Conservation (phyloP, 1,140 invertebrate genomes). For the Psix sp. region DNA sequence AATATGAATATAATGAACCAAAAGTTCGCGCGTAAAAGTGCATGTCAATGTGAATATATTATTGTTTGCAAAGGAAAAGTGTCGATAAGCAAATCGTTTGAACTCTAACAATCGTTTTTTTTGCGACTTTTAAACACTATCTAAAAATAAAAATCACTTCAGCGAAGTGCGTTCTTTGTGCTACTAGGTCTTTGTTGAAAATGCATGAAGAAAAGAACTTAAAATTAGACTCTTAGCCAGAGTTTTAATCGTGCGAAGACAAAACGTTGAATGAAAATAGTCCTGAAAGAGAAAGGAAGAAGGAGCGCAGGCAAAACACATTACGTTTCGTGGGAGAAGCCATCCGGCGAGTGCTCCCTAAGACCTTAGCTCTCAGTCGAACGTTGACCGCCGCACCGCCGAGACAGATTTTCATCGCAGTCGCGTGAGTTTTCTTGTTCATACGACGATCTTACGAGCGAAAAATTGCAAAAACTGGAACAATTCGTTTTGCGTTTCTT, state of each 20-base stretch:
- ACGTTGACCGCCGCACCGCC: constrained; percentile 32
- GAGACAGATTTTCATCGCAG: constrained; percentile 12
- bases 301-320: constrained; percentile 24
- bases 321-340: constrained; percentile 41
- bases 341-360: constrained; percentile 16
- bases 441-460: not conserved
- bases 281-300: constrained; percentile 48
- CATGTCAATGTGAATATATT: too few relatives aligned
- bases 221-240: not conserved
- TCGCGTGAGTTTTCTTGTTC: too few relatives aligned
- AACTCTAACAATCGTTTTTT: too few relatives aligned
- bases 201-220: too few relatives aligned
- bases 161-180: too few relatives aligned
- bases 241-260: constrained; percentile 19
- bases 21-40: too few relatives aligned
- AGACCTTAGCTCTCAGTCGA: constrained; percentile 40
- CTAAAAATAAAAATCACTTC: too few relatives aligned
- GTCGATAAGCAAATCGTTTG: too few relatives aligned
- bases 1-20: too few relatives aligned
- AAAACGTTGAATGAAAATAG: constrained; percentile 35
- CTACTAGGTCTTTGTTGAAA: too few relatives aligned
- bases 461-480: not conserved
- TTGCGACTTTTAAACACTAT: too few relatives aligned
- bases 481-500: not conserved
- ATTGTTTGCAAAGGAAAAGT: too few relatives aligned